phyloP scores from a whole-genome alignment of 2,888 invertebrate genomes.

The Dioctria linearis region DNA sequence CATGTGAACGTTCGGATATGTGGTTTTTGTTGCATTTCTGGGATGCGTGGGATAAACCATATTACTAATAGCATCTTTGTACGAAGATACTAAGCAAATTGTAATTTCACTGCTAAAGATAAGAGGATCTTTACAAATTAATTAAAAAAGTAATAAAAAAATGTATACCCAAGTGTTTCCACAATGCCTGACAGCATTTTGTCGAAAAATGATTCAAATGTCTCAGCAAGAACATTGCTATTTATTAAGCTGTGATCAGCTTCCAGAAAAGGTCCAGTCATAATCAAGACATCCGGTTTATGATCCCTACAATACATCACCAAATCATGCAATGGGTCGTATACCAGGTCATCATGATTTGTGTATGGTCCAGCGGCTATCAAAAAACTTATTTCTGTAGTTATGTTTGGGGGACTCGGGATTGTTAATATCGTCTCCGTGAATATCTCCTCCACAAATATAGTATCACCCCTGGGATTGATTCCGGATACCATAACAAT shows the following conservation, averaged over 20 bases:
- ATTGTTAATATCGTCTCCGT: slow-evolving; percentile 73
- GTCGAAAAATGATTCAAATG: slow-evolving; percentile 83
- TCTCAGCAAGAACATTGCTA: slow-evolving; percentile 76
- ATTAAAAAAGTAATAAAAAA: slow-evolving; percentile 19
- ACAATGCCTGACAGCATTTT: slow-evolving; percentile 79
- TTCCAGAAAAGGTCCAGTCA: slow-evolving; percentile 91
- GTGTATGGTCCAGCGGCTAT: slow-evolving; percentile 90
- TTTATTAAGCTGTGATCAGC: slow-evolving; percentile 77
- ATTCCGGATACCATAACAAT: slow-evolving; percentile 79
- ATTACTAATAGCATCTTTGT: slow-evolving; percentile 84
- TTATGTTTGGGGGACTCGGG: slow-evolving; percentile 71
- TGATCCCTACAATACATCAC: slow-evolving; percentile 77
- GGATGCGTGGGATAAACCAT: slow-evolving; percentile 89
- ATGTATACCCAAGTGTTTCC: slow-evolving; percentile 75
- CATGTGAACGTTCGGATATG: slow-evolving; percentile 77
- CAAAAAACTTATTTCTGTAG: slow-evolving; percentile 78
- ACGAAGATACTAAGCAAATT: slow-evolving; percentile 83
- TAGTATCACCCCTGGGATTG: slow-evolving; percentile 79
- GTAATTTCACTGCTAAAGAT: slow-evolving; percentile 76
- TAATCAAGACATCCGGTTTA: slow-evolving; percentile 84
- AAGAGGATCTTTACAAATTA: slow-evolving; percentile 54
- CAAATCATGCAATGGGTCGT: slow-evolving; percentile 87
- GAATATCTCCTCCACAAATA: slow-evolving; percentile 79
- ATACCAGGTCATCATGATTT: slow-evolving; percentile 81
- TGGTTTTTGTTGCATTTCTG: slow-evolving; percentile 73